phyloP scores from a whole-genome alignment of 2,113 vertebrate species.

The Entomyzon cyanotis region DNA sequence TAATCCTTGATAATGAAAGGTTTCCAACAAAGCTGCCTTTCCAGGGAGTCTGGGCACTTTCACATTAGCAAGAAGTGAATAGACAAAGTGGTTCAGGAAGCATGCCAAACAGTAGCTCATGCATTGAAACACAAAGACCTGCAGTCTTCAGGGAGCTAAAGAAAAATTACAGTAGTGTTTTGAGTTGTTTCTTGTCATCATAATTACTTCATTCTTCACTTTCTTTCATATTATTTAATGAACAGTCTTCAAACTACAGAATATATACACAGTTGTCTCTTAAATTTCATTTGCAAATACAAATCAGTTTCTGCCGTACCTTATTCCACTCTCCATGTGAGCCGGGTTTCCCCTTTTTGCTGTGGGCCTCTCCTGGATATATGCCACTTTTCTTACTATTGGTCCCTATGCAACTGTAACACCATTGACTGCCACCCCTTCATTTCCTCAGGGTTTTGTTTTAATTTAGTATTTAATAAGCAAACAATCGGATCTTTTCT shows the following conservation, averaged over 20 bases:
- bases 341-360: constrained; percentile 1
- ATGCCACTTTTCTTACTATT: constrained; percentile 19
- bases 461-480: constrained; percentile 18
- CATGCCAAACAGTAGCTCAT: constrained; percentile 56
- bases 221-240: background rate
- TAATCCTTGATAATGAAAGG: constrained; percentile 62
- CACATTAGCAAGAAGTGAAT: constrained; percentile 49
- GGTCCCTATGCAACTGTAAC: constrained; percentile 40
- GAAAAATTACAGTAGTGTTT: constrained; percentile 28
- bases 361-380: background rate
- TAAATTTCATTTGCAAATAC: background rate
- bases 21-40: constrained; percentile 57
- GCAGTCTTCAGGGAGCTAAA: constrained; percentile 7
- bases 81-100: constrained; percentile 52
- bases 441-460: constrained; percentile 16
- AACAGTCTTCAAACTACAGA: background rate
- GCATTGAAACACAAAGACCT: constrained; percentile 44
- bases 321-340: background rate
- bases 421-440: background rate
- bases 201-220: background rate
- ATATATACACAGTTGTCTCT: background rate
- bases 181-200: background rate
- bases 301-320: background rate
- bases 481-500: background rate
- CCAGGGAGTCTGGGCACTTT: constrained; percentile 46